A percentile compares a stretch with the other conserved stretches of the same genome.
Evolutionary conservation across 2,888 invertebrate species (phyloP).

Genomic region (Drosophila colorata): DNA sequence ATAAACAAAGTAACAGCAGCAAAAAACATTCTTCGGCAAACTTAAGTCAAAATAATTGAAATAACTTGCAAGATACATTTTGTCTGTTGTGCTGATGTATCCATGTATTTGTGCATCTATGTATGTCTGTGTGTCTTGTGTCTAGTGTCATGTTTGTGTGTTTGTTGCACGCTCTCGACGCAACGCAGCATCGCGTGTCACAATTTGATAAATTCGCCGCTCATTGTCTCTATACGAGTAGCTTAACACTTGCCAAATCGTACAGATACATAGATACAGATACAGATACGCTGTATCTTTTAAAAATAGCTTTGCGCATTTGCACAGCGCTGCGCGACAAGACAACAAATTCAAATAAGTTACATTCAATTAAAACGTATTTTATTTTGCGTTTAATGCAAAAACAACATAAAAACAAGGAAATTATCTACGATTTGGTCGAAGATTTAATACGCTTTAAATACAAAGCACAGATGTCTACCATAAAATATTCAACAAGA

Average conservation of each 20-base stretch:
- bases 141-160: neutral
- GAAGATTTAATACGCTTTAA: slow-evolving; percentile 1
- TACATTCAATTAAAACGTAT: slow-evolving; percentile 74
- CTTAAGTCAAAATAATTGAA: slow-evolving; percentile 69
- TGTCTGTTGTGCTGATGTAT: slow-evolving; percentile 12
- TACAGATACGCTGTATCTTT: slow-evolving; percentile 26
- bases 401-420: slow-evolving; percentile 46
- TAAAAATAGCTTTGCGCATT: slow-evolving; percentile 70
- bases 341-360: slow-evolving; percentile 44
- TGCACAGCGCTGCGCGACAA: slow-evolving; percentile 37
- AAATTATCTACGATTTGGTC: neutral
- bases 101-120: slow-evolving; percentile 5
- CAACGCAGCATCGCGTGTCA: slow-evolving; percentile 63
- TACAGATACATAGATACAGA: slow-evolving; percentile 22
- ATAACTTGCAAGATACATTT: slow-evolving; percentile 61
- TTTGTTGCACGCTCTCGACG: slow-evolving; percentile 10
- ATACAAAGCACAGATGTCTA: neutral
- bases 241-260: slow-evolving; percentile 61
- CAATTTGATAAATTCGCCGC: slow-evolving; percentile 71
- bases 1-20: slow-evolving; percentile 49
- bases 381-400: slow-evolving; percentile 66
- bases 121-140: slow-evolving; percentile 13
- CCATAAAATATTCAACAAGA: neutral
- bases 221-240: slow-evolving; percentile 56
- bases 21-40: slow-evolving; percentile 47